These are phyloP conservation scores for Ceratitis capitata DNA, from an alignment of 1,140 invertebrate genomes.

Conservation along the genomic window DNA sequence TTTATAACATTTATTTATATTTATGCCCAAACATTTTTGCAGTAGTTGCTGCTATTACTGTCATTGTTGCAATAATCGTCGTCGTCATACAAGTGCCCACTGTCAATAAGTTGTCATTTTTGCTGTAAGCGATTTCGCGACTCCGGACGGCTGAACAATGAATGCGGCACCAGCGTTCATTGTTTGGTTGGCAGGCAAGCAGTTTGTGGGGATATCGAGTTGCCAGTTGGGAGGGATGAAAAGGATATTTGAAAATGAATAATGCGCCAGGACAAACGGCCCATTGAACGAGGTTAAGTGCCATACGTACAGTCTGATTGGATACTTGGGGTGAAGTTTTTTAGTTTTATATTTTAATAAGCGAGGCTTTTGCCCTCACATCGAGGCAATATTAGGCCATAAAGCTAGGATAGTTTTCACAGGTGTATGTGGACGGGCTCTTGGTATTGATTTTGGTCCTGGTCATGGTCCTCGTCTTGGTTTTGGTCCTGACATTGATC, in stretches of 20 bases:
- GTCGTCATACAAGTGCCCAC: constrained; percentile 36
- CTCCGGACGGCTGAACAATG: not conserved
- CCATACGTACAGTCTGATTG: not conserved
- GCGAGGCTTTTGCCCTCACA: not conserved
- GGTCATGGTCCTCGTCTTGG: too few species aligned
- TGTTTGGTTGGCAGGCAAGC: not conserved
- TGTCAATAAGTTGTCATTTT: constrained; percentile 40
- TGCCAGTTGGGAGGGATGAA: not conserved
- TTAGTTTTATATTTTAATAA: not conserved
- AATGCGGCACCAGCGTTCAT: too few species aligned
- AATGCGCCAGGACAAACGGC: not conserved
- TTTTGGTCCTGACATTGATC: too few species aligned
- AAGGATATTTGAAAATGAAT: not conserved
- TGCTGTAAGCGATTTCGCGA: constrained; percentile 15
- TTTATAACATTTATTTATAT: not conserved
- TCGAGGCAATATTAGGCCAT: not conserved
- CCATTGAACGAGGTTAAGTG: not conserved
- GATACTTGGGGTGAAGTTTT: not conserved
- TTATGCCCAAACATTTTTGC: not conserved
- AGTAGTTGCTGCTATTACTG: constrained; percentile 21
- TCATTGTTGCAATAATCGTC: constrained; percentile 32
- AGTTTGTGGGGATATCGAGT: not conserved
- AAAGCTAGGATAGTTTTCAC: not conserved
- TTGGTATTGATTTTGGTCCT: too few species aligned
- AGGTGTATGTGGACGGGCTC: not conserved